Conservation (phyloP, 2,888 invertebrate species). For the Eudemis profundana region DNA sequence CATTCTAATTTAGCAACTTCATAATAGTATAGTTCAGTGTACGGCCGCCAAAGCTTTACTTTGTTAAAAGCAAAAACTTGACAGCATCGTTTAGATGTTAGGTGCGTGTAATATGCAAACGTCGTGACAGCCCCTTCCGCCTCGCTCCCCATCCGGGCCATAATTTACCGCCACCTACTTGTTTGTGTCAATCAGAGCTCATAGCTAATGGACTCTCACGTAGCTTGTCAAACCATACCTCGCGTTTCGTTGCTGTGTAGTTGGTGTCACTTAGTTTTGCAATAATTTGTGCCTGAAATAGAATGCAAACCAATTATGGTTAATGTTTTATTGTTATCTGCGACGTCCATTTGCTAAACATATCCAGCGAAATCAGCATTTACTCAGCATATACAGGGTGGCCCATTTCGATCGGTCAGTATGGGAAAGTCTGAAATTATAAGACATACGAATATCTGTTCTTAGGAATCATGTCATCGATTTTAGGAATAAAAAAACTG, state of each 20-base stretch:
- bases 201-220: slow-evolving; percentile 56
- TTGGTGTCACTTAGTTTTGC: slow-evolving; percentile 14
- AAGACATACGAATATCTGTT: no score
- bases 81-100: slow-evolving; percentile 26
- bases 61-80: slow-evolving; percentile 36
- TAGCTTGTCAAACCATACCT: slow-evolving; percentile 43
- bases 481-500: no score
- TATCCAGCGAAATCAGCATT: not conserved
- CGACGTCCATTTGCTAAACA: not conserved
- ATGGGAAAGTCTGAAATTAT: no score
- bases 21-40: not conserved
- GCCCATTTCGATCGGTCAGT: no score
- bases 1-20: no score
- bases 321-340: slow-evolving; percentile 4
- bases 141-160: slow-evolving; percentile 60
- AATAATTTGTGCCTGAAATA: slow-evolving; percentile 5
- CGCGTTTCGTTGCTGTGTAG: slow-evolving; percentile 31
- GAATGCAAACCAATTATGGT: not conserved
- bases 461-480: no score
- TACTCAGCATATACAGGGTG: no score
- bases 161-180: slow-evolving; percentile 65
- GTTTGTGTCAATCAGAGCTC: slow-evolving; percentile 67
- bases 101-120: slow-evolving; percentile 37
- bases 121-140: slow-evolving; percentile 42
- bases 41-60: slow-evolving; percentile 23